Evolutionary conservation across 1,140 invertebrate genomes (phyloP), one percentile per base, ranked within the genome.

Genomic region (Drosophila bocqueti): DNA sequence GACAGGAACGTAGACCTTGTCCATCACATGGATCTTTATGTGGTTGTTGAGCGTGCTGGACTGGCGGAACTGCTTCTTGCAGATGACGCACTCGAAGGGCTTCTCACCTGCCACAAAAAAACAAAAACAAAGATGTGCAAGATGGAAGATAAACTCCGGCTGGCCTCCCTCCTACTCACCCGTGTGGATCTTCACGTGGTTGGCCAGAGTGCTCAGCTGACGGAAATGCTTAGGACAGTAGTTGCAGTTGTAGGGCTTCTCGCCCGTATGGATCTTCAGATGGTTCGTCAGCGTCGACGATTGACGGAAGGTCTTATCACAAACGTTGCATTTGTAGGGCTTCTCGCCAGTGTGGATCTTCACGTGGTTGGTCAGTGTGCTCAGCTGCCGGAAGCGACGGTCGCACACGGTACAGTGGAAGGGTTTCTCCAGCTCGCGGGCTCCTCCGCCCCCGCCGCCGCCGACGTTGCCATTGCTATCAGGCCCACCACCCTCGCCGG

Each of bases 21-120:
- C 93, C 81, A 93, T 93, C 47, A 93, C 91, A 72, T 93, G 93
- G 42, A 93, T 93, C 82, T 93, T 93, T 85, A 93, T 93, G 76
- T 93, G 93, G 79, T 93, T 93, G 76, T 93, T 93, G 47, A 93
- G 87, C 52, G 92, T 93, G 57, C 91, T 93, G 45, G 83, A 91
- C 75, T 93, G 93, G 45, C 93, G 91, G 77, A 93, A 93, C 76
- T 93, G 91, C 83, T 93, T 93, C 59, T 92, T 93, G 75, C 92
- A 93, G 66, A 93, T 91, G 61, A 90, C 92, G 79, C 92, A 93
- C 76, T 93, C 92, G 55, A 93, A 93, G n/a, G 92, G 92, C 77
- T 93, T 93, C 79, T 93, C 92, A 83, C 92, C 92, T 92, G 71
- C 26, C 83, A 83, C 29, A 82, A 58, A 64, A 34, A 59, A 13